Evolutionary conservation across 2,113 vertebrate genomes (phyloP), one percentile per base, ranked within the genome.

Genomic region (Psittacula cyanocephala): DNA sequence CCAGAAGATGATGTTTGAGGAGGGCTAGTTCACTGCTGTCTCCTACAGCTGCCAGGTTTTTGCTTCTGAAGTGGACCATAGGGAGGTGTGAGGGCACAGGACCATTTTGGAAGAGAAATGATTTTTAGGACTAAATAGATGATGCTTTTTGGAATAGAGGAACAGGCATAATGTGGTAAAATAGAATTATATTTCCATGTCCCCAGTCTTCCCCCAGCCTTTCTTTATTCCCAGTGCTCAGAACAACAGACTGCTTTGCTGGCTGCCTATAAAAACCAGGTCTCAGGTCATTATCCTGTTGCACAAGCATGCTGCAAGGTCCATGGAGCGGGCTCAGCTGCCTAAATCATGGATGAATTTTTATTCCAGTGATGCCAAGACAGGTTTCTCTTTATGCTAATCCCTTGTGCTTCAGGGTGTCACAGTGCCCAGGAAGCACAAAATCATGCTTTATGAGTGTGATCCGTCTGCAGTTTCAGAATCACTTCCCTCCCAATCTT

Each of bases 371-470:
- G 78, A 46, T 3, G 28, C 69, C 0, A 4, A 93, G 65, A 52
- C 11, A 6, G 67, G 35, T 89, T 92, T 57, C 77, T 93, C 69
- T 75, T 86, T 93, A 86, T 92, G 74, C 86, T 92, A 96, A 97
- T 94, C 81, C 88, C 76, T 76, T 3, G 0, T 53, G 88, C 86
- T 94, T 92, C 74, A 77, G 67, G 53, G 94, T 96, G 93, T 87
- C 93, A 84, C 22, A 3, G 76, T 33, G 76, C 76, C 65, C 2
- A 17, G 65, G 91, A 92, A 93, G 91, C 86, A 92, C 90, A 93
- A 86, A 92, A 93, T 92, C 83, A 47, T 89, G 44, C 81, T 96
- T 96, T 94, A 96, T 75, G 95, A 92, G 62, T 52, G 60, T 16
- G 90, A 94, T 91, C 91, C 65, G 57, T 71, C 83, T 93, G 86